phyloP scores from a whole-genome alignment of 2,113 vertebrate genomes.

The Orcinus orca region DNA sequence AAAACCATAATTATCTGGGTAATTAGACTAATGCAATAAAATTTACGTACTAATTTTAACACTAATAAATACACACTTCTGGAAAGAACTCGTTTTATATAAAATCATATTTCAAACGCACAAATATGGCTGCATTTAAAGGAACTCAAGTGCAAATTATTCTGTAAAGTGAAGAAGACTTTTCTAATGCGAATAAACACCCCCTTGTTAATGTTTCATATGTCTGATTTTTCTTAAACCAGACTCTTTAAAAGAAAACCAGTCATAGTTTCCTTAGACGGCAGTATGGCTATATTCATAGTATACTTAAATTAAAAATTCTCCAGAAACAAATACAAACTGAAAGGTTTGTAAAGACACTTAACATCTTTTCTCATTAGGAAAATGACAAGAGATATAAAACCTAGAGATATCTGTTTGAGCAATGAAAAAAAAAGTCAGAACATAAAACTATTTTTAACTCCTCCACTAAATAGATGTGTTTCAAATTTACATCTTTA shows the following conservation, averaged over 20 bases:
- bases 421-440: background rate
- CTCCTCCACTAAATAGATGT: background rate
- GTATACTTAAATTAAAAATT: background rate
- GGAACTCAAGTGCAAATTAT: background rate
- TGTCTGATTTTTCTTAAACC: constrained; percentile 6
- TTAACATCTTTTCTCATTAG: background rate
- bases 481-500: background rate
- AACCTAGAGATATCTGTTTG: background rate
- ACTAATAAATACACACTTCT: background rate
- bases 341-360: background rate
- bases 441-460: constrained; percentile 17
- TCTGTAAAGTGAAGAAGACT: background rate
- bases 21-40: background rate
- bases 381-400: background rate
- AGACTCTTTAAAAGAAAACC: background rate
- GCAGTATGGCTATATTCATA: background rate
- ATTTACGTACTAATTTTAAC: background rate
- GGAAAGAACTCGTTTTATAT: background rate
- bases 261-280: background rate
- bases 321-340: background rate
- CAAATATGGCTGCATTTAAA: background rate
- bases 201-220: background rate
- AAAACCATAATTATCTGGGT: background rate
- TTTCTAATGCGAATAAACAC: background rate
- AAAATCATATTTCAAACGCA: constrained; percentile 25